Evolutionary conservation across 53 echinoderm and acorn worm genomes (phyloP), one percentile per base, ranked within the genome.

Genomic region (Crossaster papposus): DNA sequence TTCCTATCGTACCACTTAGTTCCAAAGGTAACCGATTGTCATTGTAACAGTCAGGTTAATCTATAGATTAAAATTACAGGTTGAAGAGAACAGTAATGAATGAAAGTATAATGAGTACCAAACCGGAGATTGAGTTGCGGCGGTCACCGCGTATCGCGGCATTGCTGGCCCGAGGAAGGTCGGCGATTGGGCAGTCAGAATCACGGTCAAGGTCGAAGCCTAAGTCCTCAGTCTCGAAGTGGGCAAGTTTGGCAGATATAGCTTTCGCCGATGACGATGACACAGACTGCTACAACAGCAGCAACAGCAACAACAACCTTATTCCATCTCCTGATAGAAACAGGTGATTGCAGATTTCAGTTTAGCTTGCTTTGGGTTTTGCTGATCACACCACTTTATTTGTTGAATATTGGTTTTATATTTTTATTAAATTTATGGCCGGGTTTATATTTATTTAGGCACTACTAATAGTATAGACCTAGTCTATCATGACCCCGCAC

Each of bases 141-240:
- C 44, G 84, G 32, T 84, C 84, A 36, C 84, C 84, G 17, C 84
- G 84, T 31, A 84, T 84, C 71, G 84, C 84, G 14, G 84, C 84
- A 29, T 51, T 84, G 84, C 72, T 53, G 33, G 30, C 20, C 51
- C 84, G 84, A 12, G 71, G 72, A 18, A 23, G 50, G 31, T 70
- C 84, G 71, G 32, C 68, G 68, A 68, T 26, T 68, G 68, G 20
- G 68, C 68, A 26, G 68, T 68, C 68, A 68, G 68, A 18, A 68
- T 20, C 68, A 68, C 22, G 68, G 68, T 81, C 29, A 52, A 54
- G 30, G 30, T 50, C 79, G 13, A 15, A 29, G 20, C 15, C 58
- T n/a, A n/a, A n/a, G n/a, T n/a, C n/a, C 26, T 31, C 80, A 1
- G 14, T 30, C 58, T 51, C 79, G 20, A 34, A 29, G 28, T 14